phyloP scores from a whole-genome alignment of 2,888 invertebrate genomes.

The Ectemnius cavifrons region DNA sequence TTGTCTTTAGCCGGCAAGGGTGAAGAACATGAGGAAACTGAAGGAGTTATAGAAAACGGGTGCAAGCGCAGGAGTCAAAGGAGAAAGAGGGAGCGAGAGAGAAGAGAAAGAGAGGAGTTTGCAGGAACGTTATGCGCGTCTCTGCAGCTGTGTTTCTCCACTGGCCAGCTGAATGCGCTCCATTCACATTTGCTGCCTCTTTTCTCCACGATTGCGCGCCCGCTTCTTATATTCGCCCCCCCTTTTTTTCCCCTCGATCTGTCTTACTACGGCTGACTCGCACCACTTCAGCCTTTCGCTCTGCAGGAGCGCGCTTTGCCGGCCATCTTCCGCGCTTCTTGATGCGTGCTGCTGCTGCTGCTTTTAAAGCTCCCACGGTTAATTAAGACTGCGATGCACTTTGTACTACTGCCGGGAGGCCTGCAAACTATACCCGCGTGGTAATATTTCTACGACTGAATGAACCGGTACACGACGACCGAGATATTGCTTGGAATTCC shows the following conservation, averaged over 20 bases:
- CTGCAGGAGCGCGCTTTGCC: no score
- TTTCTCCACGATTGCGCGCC: no score
- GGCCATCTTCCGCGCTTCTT: no score
- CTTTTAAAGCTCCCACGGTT: no score
- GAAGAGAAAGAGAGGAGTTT: constrained; percentile 5
- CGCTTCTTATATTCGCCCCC: constrained; percentile 26
- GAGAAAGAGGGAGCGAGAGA: neutral
- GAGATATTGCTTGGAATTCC: no score
- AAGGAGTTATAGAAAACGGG: neutral
- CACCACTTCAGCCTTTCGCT: neutral
- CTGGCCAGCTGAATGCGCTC: constrained; percentile 54
- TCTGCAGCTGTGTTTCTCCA: constrained; percentile 42
- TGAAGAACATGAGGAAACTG: neutral
- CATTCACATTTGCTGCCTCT: constrained; percentile 50
- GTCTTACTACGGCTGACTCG: neutral
- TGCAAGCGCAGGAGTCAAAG: neutral
- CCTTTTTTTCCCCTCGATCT: neutral
- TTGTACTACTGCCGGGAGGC: no score
- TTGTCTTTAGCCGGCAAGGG: no score
- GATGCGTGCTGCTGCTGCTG: no score
- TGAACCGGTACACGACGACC: no score
- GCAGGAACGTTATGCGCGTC: neutral
- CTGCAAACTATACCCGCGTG: no score
- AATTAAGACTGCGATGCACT: no score
- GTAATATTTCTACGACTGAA: no score